A percentile compares a stretch with the other conserved stretches of the same genome.
Evolutionary conservation across 1,140 invertebrate species (phyloP).

Genomic region (Elymnias hypermnestra): DNA sequence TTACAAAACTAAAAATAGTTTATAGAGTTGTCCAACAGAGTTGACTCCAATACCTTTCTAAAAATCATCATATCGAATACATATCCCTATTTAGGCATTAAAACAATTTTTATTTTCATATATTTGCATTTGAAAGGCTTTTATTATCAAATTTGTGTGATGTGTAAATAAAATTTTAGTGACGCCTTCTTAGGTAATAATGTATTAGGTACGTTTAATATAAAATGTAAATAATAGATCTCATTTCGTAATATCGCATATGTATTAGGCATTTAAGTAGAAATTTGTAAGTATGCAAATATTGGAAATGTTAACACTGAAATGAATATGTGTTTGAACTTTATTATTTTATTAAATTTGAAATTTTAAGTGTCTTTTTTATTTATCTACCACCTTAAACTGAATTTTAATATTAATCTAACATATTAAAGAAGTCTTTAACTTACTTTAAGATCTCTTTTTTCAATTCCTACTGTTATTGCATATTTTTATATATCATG

Average conservation of each 20-base stretch:
- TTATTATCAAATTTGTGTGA: conserved; percentile 21
- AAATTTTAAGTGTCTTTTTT: no score
- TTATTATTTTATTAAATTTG: conserved; percentile 30
- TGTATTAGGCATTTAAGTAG: conserved; percentile 20
- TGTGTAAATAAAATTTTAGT: conserved; percentile 57
- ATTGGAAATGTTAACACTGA: conserved; percentile 29
- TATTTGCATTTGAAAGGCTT: conserved; percentile 17
- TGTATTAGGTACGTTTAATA: conserved; percentile 26
- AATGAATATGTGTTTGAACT: conserved; percentile 20
- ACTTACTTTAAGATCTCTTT: no score
- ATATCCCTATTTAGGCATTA: conserved; percentile 27
- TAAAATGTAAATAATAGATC: conserved; percentile 48
- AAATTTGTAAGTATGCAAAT: conserved; percentile 27
- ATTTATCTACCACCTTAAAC: no score
- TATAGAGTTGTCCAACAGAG: no score
- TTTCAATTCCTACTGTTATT: no score
- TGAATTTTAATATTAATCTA: no score
- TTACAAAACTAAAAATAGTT: no score
- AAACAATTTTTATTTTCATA: not conserved
- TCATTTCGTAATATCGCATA: conserved; percentile 36
- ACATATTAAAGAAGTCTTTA: no score
- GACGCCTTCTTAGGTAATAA: conserved; percentile 66
- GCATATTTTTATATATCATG: no score
- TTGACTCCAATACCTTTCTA: no score
- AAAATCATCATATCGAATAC: conserved; percentile 23